phyloP scores from a whole-genome alignment of 2,113 vertebrate species.

The Corvus hawaiiensis region DNA sequence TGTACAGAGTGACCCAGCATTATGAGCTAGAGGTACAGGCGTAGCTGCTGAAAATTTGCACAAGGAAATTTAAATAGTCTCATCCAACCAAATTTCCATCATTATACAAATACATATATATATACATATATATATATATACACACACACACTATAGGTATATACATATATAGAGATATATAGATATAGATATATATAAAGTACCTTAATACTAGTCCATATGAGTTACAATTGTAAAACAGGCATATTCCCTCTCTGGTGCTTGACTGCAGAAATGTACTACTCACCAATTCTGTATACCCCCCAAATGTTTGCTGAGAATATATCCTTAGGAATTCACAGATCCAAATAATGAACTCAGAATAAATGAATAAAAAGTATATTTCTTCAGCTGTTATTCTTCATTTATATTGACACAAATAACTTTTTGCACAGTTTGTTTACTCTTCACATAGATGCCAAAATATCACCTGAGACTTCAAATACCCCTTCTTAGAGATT shows the following conservation, averaged over 20 bases:
- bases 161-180: no score
- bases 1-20: neutral
- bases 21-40: neutral
- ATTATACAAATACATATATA: neutral
- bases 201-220: neutral
- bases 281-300: neutral
- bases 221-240: neutral
- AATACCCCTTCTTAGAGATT: neutral
- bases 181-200: no score
- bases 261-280: neutral
- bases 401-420: neutral
- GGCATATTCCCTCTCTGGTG: neutral
- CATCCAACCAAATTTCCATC: neutral
- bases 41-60: neutral
- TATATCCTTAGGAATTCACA: neutral
- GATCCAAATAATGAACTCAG: neutral
- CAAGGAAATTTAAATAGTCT: neutral
- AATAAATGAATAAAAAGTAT: neutral
- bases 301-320: neutral
- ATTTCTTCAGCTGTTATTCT: neutral
- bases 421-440: conserved; percentile 1
- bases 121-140: accelerated
- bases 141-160: neutral
- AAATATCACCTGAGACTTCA: conserved; percentile 15
- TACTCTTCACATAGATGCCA: neutral